These are phyloP conservation scores for Noctua fimbriata DNA, from an alignment of 2,888 invertebrate species.

Conservation along the genomic window DNA sequence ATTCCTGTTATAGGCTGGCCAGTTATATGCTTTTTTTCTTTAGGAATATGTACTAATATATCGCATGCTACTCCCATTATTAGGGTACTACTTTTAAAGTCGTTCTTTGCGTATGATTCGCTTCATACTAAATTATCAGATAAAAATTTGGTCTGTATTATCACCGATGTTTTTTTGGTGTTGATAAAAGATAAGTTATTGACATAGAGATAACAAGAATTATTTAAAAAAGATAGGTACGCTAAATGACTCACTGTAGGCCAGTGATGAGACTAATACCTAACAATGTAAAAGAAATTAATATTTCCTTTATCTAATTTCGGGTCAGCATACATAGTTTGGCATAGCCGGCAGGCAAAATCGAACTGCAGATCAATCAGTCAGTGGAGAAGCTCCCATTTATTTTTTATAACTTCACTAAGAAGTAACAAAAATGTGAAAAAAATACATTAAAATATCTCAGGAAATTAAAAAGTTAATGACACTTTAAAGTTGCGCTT, in stretches of 20 bases:
- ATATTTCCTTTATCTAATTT: no score
- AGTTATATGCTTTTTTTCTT: slow-evolving; percentile 54
- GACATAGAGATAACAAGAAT: neutral
- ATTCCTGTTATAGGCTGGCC: slow-evolving; percentile 62
- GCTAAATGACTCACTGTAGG: neutral
- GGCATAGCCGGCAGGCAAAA: no score
- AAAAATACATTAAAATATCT: no score
- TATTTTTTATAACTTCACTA: no score
- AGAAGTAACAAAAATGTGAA: no score
- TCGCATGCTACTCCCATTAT: slow-evolving; percentile 68
- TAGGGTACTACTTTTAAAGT: neutral
- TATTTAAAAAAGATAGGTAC: neutral
- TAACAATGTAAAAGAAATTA: no score
- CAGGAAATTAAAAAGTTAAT: no score
- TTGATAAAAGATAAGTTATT: slow-evolving; percentile 7
- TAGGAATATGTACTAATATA: slow-evolving; percentile 60
- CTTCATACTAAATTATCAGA: slow-evolving; percentile 5
- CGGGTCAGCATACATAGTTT: no score
- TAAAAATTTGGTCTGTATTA: neutral
- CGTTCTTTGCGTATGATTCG: neutral
- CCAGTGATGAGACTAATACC: no score
- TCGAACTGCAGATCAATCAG: no score
- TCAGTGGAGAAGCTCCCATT: no score
- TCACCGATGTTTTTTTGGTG: neutral
- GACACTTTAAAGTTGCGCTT: no score